These are phyloP conservation scores for Gadopsis bispinosus DNA, from an alignment of 2,797 vertebrate genomes.

Conservation along the genomic window DNA sequence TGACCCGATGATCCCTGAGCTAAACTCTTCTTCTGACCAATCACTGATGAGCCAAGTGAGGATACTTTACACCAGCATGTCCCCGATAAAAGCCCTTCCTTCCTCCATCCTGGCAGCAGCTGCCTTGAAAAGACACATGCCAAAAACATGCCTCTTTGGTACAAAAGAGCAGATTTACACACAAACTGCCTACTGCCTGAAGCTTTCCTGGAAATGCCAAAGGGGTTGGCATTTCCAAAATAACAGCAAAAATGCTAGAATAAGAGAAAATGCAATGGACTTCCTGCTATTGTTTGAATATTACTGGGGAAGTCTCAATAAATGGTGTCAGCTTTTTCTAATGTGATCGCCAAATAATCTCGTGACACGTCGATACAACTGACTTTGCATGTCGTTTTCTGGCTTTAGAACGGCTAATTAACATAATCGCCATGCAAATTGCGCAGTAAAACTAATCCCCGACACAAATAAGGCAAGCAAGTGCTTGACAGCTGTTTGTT, in stretches of 20 bases:
- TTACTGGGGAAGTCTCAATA: constrained; percentile 64
- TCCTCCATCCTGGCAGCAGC: constrained; percentile 71
- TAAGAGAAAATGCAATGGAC: constrained; percentile 62
- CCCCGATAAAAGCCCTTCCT: constrained; percentile 77
- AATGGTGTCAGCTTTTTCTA: constrained; percentile 72
- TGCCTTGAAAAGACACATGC: constrained; percentile 68
- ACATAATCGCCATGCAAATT: constrained; percentile 36
- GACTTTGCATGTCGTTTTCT: constrained; percentile 27
- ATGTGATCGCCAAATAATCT: constrained; percentile 54
- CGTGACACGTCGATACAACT: constrained; percentile 39
- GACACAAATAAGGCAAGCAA: constrained; percentile 15
- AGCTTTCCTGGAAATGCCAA: constrained; percentile 74
- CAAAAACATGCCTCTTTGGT: constrained; percentile 51
- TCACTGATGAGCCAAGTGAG: constrained; percentile 65
- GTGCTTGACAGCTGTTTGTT: constrained; percentile 42
- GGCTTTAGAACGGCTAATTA: constrained; percentile 43
- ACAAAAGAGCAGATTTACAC: constrained; percentile 55
- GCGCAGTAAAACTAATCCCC: constrained; percentile 37
- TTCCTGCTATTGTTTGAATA: constrained; percentile 81
- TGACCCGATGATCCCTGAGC: constrained; percentile 47
- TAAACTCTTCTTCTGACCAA: constrained; percentile 44
- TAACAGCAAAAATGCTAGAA: constrained; percentile 70
- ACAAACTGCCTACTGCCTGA: constrained; percentile 26
- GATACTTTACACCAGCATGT: constrained; percentile 54
- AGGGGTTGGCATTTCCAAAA: constrained; percentile 67